Evolutionary conservation across 2,113 vertebrate genomes (phyloP).

Genomic region (Myrmecobius fasciatus): DNA sequence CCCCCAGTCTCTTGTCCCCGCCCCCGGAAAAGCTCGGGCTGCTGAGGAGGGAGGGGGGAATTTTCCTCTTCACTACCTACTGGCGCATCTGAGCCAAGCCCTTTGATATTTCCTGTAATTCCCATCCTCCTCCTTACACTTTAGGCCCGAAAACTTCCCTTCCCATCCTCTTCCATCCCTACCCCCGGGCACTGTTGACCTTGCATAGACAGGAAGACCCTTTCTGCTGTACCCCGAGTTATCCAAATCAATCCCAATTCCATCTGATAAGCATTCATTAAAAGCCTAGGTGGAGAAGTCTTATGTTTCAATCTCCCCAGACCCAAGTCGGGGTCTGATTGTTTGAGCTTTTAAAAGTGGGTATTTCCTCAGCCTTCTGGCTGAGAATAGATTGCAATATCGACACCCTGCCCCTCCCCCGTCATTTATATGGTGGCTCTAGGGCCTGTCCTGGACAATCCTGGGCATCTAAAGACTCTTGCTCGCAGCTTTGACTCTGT

Average conservation of each 20-base stretch:
- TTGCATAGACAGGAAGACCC: neutral
- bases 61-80: too few relatives aligned
- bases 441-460: neutral
- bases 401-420: too few relatives aligned
- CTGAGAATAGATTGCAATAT: too few relatives aligned
- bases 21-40: neutral
- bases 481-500: neutral
- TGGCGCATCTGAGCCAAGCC: neutral
- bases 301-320: neutral
- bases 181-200: neutral
- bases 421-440: neutral
- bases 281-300: too few relatives aligned
- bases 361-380: too few relatives aligned
- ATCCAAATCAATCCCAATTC: neutral
- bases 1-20: neutral
- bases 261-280: neutral
- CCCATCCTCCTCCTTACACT: neutral
- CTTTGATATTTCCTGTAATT: neutral
- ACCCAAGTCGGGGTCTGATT: neutral
- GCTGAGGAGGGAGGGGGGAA: too few relatives aligned
- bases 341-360: neutral
- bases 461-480: neutral
- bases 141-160: neutral
- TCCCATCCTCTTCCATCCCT: too few relatives aligned
- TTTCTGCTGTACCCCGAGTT: neutral